Evolutionary conservation across 2,113 vertebrate species (phyloP).

Genomic region (Onychostruthus taczanowskii): DNA sequence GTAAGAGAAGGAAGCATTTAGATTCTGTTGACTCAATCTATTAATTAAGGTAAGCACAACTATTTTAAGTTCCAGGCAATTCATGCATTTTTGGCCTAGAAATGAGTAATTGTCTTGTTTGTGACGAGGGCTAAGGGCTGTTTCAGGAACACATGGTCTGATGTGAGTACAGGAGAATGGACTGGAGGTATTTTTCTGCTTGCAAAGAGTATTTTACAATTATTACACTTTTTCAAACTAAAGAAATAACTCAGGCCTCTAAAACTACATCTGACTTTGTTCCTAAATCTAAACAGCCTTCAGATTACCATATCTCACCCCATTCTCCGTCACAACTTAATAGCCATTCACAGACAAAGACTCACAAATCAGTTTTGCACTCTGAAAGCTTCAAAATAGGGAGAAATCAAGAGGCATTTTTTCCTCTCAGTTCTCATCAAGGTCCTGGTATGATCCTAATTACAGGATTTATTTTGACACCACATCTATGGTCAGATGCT

Average conservation of each 20-base stretch:
- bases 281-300: neutral
- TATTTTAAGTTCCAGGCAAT: neutral
- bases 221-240: neutral
- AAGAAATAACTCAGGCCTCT: neutral
- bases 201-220: neutral
- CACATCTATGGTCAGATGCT: neutral
- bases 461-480: neutral
- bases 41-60: neutral
- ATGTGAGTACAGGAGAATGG: neutral
- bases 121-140: neutral
- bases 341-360: neutral
- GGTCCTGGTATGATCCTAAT: neutral
- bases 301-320: neutral
- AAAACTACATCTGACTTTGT: neutral
- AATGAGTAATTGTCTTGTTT: conserved; percentile 27
- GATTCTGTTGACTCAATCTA: neutral
- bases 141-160: neutral
- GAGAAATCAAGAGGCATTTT: neutral
- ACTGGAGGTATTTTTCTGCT: neutral
- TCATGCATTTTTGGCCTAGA: neutral
- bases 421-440: neutral
- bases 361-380: neutral
- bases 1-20: neutral
- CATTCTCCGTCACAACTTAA: neutral
- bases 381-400: neutral